Evolutionary conservation across 2,113 vertebrate genomes (phyloP).

Genomic region (Dunckerocampus dactyliophorus): DNA sequence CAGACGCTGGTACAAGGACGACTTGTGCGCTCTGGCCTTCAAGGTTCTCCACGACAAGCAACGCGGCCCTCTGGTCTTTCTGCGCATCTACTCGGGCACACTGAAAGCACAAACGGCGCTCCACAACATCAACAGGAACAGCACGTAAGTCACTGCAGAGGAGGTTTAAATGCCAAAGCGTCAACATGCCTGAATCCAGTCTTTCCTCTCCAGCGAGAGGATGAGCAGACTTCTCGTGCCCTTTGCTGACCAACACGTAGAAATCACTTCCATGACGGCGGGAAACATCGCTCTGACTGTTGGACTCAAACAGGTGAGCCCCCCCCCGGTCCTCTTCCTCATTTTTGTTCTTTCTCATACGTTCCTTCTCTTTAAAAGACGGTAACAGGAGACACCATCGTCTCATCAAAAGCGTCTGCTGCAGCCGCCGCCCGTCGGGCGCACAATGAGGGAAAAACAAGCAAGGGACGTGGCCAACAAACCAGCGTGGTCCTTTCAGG

Average conservation of each 20-base stretch:
- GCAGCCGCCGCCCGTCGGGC: slow-evolving; percentile 75
- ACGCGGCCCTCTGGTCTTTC: slow-evolving; percentile 89
- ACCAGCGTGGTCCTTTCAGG: slow-evolving; percentile 81
- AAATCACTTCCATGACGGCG: slow-evolving; percentile 84
- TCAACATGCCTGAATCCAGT: background rate
- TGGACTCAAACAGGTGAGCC: slow-evolving; percentile 87
- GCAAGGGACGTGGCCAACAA: slow-evolving; percentile 27
- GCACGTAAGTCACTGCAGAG: slow-evolving; percentile 75
- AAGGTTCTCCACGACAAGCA: slow-evolving; percentile 96
- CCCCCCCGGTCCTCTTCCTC: background rate
- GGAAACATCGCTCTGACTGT: slow-evolving; percentile 95
- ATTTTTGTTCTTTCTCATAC: too few species aligned
- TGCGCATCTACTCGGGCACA: slow-evolving; percentile 89
- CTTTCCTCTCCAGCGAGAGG: slow-evolving; percentile 78
- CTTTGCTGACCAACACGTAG: slow-evolving; percentile 93
- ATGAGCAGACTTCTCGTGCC: slow-evolving; percentile 91
- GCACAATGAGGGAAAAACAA: slow-evolving; percentile 33
- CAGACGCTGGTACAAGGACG: slow-evolving; percentile 88
- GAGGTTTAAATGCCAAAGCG: background rate
- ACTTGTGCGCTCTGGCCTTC: slow-evolving; percentile 91
- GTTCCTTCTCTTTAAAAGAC: slow-evolving; percentile 69
- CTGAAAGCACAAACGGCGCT: slow-evolving; percentile 86
- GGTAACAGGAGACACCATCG: slow-evolving; percentile 92
- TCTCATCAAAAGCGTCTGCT: slow-evolving; percentile 86
- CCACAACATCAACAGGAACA: slow-evolving; percentile 89